phyloP scores from a whole-genome alignment of 2,797 vertebrate species.

The Iguana delicatissima region DNA sequence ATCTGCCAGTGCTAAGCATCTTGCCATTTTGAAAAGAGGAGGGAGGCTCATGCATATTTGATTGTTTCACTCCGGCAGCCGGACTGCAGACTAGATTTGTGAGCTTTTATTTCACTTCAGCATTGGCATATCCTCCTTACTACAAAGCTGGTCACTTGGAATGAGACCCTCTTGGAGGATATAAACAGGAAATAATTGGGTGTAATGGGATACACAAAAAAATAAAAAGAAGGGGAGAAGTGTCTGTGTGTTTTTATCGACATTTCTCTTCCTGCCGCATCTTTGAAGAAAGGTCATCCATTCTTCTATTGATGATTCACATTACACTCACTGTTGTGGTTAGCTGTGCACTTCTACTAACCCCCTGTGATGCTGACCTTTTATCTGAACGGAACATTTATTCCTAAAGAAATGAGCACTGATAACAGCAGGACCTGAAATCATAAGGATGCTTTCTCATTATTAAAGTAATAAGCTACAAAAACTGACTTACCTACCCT shows the following conservation, averaged over 20 bases:
- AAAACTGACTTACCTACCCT: background rate
- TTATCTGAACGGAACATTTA: slow-evolving; percentile 69
- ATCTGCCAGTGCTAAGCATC: slow-evolving; percentile 47
- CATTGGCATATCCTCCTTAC: slow-evolving; percentile 41
- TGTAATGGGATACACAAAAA: slow-evolving; percentile 64
- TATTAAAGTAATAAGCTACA: background rate
- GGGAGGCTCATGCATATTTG: slow-evolving; percentile 67
- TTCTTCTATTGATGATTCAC: slow-evolving; percentile 67
- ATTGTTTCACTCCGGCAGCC: slow-evolving; percentile 53
- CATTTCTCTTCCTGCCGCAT: slow-evolving; percentile 62
- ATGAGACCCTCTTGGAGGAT: slow-evolving; percentile 39
- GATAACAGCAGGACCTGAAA: background rate
- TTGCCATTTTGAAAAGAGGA: slow-evolving; percentile 54
- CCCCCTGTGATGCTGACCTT: slow-evolving; percentile 66
- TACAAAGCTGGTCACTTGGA: slow-evolving; percentile 51
- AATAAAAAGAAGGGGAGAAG: background rate
- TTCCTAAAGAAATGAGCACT: slow-evolving; percentile 51
- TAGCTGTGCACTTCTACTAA: slow-evolving; percentile 56
- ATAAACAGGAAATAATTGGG: slow-evolving; percentile 57
- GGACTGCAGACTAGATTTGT: slow-evolving; percentile 25
- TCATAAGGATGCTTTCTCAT: background rate
- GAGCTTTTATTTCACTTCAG: slow-evolving; percentile 64
- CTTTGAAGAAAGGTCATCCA: slow-evolving; percentile 68
- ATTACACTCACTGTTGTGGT: slow-evolving; percentile 60
- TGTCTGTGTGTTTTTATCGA: slow-evolving; percentile 59